Conservation (phyloP, 2,113 vertebrate genomes). For the Gopherus evgoodei region DNA sequence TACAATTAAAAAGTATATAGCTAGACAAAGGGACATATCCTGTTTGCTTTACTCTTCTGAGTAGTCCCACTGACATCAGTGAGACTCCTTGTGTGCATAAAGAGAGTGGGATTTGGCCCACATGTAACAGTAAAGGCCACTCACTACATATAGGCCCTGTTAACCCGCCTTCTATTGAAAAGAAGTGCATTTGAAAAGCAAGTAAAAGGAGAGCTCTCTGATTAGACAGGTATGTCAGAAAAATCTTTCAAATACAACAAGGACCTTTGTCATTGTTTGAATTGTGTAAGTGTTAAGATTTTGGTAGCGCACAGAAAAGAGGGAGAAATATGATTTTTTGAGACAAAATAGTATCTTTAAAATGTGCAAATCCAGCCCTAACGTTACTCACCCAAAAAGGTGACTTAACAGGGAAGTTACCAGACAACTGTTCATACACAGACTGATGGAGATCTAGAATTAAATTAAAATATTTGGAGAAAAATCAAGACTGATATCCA, state of each 20-base stretch:
- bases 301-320: background rate
- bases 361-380: background rate
- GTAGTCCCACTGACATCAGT: background rate
- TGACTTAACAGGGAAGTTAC: background rate
- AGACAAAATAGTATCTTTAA: background rate
- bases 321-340: background rate
- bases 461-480: conserved; percentile 15
- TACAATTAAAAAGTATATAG: conserved; percentile 14
- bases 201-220: background rate
- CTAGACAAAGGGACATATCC: conserved; percentile 11
- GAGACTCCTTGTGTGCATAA: background rate
- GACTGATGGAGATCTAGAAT: conserved; percentile 12
- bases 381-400: background rate
- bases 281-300: background rate
- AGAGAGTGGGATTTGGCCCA: conserved; percentile 25
- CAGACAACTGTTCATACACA: background rate
- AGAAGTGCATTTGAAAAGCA: background rate
- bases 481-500: background rate
- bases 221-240: background rate
- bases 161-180: background rate
- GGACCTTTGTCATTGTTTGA: background rate
- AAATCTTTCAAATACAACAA: background rate
- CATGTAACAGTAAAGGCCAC: background rate
- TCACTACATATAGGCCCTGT: conserved; percentile 2
- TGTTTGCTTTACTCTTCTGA: background rate